These are phyloP conservation scores for Erithacus rubecula DNA, from an alignment of 2,797 vertebrate genomes.

Conservation along the genomic window DNA sequence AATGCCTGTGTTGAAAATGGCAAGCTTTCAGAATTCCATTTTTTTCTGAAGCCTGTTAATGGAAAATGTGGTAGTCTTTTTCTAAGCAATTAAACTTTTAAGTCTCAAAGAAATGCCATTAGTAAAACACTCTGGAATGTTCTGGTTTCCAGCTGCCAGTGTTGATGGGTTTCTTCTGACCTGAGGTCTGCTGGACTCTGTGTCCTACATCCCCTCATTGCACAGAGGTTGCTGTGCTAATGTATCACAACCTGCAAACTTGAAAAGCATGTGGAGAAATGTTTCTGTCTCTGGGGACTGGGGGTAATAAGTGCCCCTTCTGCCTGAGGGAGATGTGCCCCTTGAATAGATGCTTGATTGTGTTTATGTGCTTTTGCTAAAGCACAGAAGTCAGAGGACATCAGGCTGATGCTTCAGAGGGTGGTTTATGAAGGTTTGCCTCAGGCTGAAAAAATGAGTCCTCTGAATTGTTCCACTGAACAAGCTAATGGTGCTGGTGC, in stretches of 20 bases:
- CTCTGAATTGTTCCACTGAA: background rate
- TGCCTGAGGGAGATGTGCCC: background rate
- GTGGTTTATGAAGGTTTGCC: background rate
- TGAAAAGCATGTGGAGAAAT: background rate
- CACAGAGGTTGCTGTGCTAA: background rate
- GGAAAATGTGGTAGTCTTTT: background rate
- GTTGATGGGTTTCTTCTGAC: background rate
- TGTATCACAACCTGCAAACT: background rate
- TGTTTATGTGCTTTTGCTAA: background rate
- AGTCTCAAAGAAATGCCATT: background rate
- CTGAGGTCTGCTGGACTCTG: background rate
- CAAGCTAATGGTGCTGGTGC: background rate
- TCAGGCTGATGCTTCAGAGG: background rate
- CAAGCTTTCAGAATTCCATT: background rate
- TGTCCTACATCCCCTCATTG: background rate
- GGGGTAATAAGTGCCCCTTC: background rate
- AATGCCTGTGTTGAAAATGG: background rate
- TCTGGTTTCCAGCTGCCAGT: background rate
- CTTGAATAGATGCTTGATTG: background rate
- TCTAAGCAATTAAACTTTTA: background rate
- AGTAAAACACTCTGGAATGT: background rate
- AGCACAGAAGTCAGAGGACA: background rate
- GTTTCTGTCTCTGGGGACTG: background rate
- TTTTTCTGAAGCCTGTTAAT: background rate
- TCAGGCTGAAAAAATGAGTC: slow-evolving; percentile 6